phyloP scores from a whole-genome alignment of 2,113 vertebrate genomes.

The Xenotilapia leptura region DNA sequence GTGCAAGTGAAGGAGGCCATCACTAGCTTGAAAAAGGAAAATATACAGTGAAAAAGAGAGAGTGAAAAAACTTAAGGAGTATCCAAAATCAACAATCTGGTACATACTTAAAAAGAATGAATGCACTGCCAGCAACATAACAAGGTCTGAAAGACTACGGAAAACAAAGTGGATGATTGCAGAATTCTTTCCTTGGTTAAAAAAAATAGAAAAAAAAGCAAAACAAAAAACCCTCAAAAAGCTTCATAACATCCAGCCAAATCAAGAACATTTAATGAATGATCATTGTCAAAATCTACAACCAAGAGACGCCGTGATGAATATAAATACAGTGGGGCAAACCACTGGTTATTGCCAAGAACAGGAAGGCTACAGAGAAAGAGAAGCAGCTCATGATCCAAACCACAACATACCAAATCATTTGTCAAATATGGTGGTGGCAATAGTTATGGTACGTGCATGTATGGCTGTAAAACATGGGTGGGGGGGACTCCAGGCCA shows the following conservation, averaged over 20 bases:
- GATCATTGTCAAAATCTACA: not conserved
- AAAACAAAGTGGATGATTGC: not conserved
- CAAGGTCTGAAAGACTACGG: not conserved
- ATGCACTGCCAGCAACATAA: not conserved
- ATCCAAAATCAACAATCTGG: not conserved
- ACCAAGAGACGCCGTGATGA: not conserved
- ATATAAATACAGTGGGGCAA: not conserved
- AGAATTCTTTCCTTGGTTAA: not conserved
- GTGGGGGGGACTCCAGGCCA: not conserved
- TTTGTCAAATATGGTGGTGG: not conserved
- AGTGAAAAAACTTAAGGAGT: not conserved
- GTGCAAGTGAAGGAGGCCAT: not conserved
- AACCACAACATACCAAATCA: not conserved
- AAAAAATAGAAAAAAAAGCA: not conserved
- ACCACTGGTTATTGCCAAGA: not conserved
- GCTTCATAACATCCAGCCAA: not conserved
- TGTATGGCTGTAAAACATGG: not conserved
- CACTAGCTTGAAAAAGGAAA: not conserved
- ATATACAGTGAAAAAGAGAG: not conserved
- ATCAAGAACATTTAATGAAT: not conserved
- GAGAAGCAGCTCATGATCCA: not conserved
- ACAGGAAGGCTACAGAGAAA: not conserved
- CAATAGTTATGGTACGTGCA: not conserved
- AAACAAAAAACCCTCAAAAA: fast-evolving
- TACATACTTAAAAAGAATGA: not conserved